A percentile compares a stretch with the other conserved stretches of the same genome.
Evolutionary conservation across 2,797 vertebrate species (phyloP).

Genomic region (Pangasius djambal): DNA sequence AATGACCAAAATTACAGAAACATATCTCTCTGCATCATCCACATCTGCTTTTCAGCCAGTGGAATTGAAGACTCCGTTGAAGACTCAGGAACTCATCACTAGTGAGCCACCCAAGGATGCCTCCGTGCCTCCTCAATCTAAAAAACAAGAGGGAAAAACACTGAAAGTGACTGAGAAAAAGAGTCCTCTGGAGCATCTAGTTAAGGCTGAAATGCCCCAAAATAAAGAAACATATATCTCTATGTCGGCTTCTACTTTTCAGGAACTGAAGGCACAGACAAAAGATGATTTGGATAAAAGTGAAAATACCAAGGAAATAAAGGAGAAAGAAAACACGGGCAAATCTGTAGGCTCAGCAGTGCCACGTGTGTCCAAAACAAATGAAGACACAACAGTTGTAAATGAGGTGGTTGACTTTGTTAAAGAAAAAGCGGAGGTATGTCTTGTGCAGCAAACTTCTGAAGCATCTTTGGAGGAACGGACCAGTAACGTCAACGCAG

Average conservation of each 20-base stretch:
- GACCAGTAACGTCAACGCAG: conserved; percentile 33
- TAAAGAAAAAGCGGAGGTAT: conserved; percentile 42
- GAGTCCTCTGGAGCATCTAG: conserved; percentile 15
- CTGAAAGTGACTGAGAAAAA: neutral
- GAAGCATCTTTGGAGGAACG: conserved; percentile 46
- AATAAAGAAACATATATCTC: conserved; percentile 4
- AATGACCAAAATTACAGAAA: conserved; percentile 22
- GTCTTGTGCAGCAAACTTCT: conserved; percentile 23
- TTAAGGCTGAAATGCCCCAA: neutral
- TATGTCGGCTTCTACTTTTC: conserved; percentile 4
- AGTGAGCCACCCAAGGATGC: neutral
- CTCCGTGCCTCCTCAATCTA: conserved; percentile 10
- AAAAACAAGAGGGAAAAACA: conserved; percentile 21
- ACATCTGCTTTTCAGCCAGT: conserved; percentile 12
- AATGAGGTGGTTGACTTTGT: conserved; percentile 31
- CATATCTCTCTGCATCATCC: neutral
- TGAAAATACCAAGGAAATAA: conserved; percentile 41
- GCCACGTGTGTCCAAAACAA: neutral
- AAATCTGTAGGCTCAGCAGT: conserved; percentile 8
- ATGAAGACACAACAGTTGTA: conserved; percentile 12
- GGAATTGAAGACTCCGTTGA: conserved; percentile 16
- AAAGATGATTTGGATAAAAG: conserved; percentile 51
- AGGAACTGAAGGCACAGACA: conserved; percentile 4
- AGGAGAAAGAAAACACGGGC: conserved; percentile 20
- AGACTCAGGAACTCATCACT: conserved; percentile 1